phyloP scores from a whole-genome alignment of 2,113 vertebrate species.

The Oceanites oceanicus region DNA sequence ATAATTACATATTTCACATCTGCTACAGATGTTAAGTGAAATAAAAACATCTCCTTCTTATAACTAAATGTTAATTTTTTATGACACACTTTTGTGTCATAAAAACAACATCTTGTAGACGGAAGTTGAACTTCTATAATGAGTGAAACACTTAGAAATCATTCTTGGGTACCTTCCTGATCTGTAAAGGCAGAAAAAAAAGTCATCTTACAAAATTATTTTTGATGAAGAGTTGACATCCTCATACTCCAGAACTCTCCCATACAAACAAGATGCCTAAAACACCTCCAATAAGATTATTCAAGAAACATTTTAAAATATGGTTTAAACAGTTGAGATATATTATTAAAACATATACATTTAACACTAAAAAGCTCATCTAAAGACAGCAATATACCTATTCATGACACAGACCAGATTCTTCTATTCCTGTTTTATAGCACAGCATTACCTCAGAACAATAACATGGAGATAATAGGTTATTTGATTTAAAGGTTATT shows the following conservation, averaged over 20 bases:
- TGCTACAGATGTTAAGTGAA: constrained; percentile 76
- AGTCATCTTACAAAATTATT: neutral
- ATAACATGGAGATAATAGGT: neutral
- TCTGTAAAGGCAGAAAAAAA: constrained; percentile 3
- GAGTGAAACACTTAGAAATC: constrained; percentile 31
- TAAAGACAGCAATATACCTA: neutral
- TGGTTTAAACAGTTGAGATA: neutral
- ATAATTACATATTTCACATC: constrained; percentile 75
- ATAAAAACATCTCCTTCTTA: constrained; percentile 72
- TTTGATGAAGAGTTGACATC: neutral
- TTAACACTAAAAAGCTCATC: neutral
- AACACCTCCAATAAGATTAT: neutral
- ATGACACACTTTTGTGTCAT: constrained; percentile 62
- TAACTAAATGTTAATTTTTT: constrained; percentile 72
- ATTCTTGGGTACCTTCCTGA: neutral
- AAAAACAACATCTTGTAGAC: constrained; percentile 56
- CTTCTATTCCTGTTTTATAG: neutral
- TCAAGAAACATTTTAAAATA: neutral
- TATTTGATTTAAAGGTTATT: neutral
- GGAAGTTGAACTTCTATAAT: constrained; percentile 35
- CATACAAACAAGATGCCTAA: neutral
- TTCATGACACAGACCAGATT: neutral
- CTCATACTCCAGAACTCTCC: neutral
- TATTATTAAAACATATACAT: neutral
- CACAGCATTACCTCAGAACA: constrained; percentile 21